Base-by-base conservation (phyloP, 1,140 invertebrate species). In the Aphis gossypii region DNA sequence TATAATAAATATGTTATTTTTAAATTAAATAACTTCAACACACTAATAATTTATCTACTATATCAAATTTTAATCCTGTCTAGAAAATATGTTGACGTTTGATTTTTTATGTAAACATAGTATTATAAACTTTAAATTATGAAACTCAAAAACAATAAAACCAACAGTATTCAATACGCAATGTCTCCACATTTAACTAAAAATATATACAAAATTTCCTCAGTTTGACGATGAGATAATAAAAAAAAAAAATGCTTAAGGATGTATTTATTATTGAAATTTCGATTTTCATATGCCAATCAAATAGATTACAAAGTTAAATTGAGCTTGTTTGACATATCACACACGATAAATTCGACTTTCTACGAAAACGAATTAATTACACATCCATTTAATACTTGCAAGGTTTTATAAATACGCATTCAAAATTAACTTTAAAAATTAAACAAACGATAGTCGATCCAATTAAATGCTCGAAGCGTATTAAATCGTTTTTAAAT, bases 291-390 rank as follows among this genome's bases (percentile, higher is more conserved):
- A 76, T 76, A n/a, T 76, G 60, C 14, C 60, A 76, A 76, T 76
- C 60, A 76, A 68, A n/a, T 68, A 68, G 30, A 68, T 68, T 68
- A 68, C 60, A 68, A 76, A n/a, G 60, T 76, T 76, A 18, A 76
- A 76, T 76, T n/a, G 30, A 76, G 30, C n/a, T 76, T 76, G 60
- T 76, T 76, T 76, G 60, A 76, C 60, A 76, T 76, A 76, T 76
- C 60, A 76, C 60, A 14, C n/a, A 76, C 60, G n/a, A 76, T 76
- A 76, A 76, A 76, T 76, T 76, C 30, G 14, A 76, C 30, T 76
- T n/a, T 18, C n/a, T 20, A 35, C 60, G 18, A 76, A n/a, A 76
- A 76, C 60, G 5, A n/a, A 76, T 76, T 76, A 76, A 76, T 76
- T 14, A 76, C 60, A 76, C 18, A 76, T 76, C 60, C 30, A n/a